Evolutionary conservation across 2,113 vertebrate genomes (phyloP).

Genomic region (Fulica atra): DNA sequence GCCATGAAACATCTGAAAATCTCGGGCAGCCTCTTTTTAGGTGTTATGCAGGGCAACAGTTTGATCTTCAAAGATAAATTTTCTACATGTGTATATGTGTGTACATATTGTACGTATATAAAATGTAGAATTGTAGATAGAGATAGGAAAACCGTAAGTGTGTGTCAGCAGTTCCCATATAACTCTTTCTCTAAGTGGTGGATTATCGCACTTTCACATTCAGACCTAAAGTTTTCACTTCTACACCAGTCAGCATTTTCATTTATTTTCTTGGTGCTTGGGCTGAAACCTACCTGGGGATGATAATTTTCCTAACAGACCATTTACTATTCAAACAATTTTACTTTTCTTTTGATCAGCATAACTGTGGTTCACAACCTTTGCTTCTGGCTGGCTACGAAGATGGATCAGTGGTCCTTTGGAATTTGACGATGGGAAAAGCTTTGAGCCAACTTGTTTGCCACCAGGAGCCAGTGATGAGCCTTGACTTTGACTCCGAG

Average conservation of each 20-base stretch:
- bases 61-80: background rate
- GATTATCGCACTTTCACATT: background rate
- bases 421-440: conserved; percentile 85
- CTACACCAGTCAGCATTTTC: background rate
- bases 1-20: background rate
- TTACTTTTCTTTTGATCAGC: conserved; percentile 67
- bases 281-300: background rate
- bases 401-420: conserved; percentile 90
- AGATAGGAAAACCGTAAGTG: background rate
- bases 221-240: background rate
- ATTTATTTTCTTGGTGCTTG: background rate
- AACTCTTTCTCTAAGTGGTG: background rate
- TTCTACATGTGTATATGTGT: fast-evolving
- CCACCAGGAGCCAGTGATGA: conserved; percentile 91
- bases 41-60: background rate
- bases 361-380: conserved; percentile 72
- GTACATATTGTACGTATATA: background rate
- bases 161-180: background rate
- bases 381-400: conserved; percentile 91
- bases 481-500: conserved; percentile 88
- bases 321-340: background rate
- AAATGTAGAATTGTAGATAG: background rate
- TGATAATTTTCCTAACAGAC: background rate
- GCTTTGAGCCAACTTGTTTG: conserved; percentile 77
- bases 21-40: background rate